phyloP scores from a whole-genome alignment of 2,888 invertebrate genomes.

The Acrobasis consociella region DNA sequence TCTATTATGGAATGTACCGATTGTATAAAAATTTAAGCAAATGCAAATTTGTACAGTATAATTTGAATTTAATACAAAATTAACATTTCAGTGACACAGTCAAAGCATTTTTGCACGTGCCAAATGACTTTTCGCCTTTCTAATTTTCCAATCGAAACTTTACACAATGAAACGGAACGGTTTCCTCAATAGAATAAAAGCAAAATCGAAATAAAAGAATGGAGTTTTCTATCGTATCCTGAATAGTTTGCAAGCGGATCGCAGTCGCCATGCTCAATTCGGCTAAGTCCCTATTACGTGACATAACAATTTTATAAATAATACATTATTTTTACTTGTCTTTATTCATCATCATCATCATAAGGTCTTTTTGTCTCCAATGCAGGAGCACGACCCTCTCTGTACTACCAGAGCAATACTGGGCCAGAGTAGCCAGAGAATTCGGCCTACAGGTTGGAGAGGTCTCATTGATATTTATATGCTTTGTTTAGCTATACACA shows the following conservation, averaged over 20 bases:
- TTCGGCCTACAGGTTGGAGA: too few relatives aligned
- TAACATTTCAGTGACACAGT: neutral
- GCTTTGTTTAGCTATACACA: too few relatives aligned
- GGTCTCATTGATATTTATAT: too few relatives aligned
- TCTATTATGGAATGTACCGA: too few relatives aligned
- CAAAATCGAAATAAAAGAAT: constrained; percentile 71
- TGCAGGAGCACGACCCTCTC: too few relatives aligned
- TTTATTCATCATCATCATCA: too few relatives aligned
- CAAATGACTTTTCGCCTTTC: constrained; percentile 24
- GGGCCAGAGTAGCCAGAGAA: too few relatives aligned
- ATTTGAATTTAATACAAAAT: neutral
- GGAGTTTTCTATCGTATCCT: constrained; percentile 73
- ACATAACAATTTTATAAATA: constrained; percentile 25
- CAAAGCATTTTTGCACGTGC: constrained; percentile 6
- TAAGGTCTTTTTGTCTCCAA: too few relatives aligned
- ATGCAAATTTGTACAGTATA: neutral
- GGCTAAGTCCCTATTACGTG: constrained; percentile 55
- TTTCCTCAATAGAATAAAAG: constrained; percentile 68
- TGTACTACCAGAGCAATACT: too few relatives aligned
- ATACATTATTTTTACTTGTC: too few relatives aligned
- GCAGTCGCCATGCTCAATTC: constrained; percentile 72
- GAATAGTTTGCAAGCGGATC: constrained; percentile 76
- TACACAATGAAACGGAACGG: constrained; percentile 60
- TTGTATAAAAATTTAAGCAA: neutral
- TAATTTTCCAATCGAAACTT: constrained; percentile 46